Base-by-base conservation (phyloP, 2,888 invertebrate species). In the Ormyrus rosae region DNA sequence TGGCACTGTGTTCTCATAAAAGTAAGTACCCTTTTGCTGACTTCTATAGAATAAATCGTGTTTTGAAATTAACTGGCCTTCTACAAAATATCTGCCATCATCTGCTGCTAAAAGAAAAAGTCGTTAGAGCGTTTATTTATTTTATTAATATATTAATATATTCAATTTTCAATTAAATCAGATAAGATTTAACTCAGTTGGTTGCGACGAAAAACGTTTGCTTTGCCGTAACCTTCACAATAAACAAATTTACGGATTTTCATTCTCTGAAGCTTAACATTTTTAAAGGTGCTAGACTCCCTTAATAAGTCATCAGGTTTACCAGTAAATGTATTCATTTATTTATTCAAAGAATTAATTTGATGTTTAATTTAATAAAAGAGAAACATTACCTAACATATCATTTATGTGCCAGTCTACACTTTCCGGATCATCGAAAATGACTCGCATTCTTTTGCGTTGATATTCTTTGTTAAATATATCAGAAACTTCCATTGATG, bases 41-140 rank as follows among this genome's bases (percentile, higher is more conserved):
- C 11, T 46, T 11, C 10, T 61, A 51, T 76, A 71, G 51, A 67
- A 76, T 9, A 71, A 61, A 45, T 80, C 80, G 48, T 50, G n/a
- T 10, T 46, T 50, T 8, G 68, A 68, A 9, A 79, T 51, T n/a
- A 79, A 46, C 13, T 63, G 73, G 5, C 73, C 60, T 51, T 63
- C 73, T 6, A 60, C 53, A 5, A 60, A 68, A 56, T 65, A 73
- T 45, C 56, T 55, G n/a, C 8, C 56, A 6, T 65, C 56, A n/a
- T 56, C 19, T 6, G 5, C 8, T 46, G 56, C 51, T 46, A 5
- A 46, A 34, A 34, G 3, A 34, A 34, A 34, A 34, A 3, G 3
- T 34, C 3, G 2, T 34, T 34, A 34, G 3, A 34, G 34, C 34
- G 2, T 34, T 34, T 34, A 34, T 3, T 34, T 34, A 34, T 34